These are phyloP conservation scores for Helogale parvula DNA, from an alignment of 2,113 vertebrate genomes.

Conservation along the genomic window DNA sequence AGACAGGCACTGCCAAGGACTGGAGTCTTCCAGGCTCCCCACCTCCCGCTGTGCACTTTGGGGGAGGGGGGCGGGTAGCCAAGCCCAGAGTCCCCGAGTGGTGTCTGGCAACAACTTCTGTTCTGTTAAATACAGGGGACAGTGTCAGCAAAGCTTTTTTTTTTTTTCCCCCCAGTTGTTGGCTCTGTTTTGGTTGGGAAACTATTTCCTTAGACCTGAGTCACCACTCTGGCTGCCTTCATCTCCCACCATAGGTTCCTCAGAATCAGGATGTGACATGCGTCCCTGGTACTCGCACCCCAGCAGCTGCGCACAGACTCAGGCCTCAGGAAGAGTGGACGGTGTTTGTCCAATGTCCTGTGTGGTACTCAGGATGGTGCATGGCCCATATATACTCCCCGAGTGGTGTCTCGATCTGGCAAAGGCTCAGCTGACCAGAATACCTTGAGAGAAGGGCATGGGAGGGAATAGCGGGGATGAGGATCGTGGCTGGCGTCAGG, in stretches of 20 bases:
- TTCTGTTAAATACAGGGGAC: slow-evolving; percentile 63
- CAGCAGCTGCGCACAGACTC: accelerated
- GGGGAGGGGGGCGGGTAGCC: not conserved
- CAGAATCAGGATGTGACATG: not conserved
- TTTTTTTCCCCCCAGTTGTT: not conserved
- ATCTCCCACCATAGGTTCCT: not conserved
- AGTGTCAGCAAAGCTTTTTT: slow-evolving; percentile 56
- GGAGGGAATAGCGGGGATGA: not conserved
- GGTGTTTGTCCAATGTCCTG: not conserved
- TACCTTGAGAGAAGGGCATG: not conserved
- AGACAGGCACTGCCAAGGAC: not conserved
- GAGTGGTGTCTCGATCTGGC: not conserved
- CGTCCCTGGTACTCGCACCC: not conserved
- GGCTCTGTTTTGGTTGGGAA: slow-evolving; percentile 45
- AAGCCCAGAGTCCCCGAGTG: not conserved
- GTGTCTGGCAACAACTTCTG: slow-evolving; percentile 57
- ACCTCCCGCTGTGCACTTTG: slow-evolving; percentile 5
- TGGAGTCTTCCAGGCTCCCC: not conserved
- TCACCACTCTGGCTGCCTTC: slow-evolving; percentile 25
- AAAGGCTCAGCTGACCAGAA: not conserved
- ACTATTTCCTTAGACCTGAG: slow-evolving; percentile 61
- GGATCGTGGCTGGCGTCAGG: accelerated
- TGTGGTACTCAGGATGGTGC: not conserved
- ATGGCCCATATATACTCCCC: not conserved
- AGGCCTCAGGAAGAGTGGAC: not conserved